Evolutionary conservation across 2,888 invertebrate species (phyloP), one percentile per base, ranked within the genome.

Genomic region (Amiota mariae): DNA sequence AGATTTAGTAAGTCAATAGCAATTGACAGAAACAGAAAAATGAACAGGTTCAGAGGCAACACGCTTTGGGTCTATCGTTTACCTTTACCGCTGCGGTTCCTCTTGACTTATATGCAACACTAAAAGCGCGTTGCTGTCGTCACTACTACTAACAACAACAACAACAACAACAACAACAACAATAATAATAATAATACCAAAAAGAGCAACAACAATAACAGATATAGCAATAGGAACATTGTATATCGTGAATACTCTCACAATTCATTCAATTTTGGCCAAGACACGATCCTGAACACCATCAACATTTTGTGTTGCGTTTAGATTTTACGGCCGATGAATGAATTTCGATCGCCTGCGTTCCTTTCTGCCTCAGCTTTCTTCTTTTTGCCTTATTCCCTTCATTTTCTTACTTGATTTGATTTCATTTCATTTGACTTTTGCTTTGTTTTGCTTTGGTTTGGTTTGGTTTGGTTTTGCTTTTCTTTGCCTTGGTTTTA

Each of bases 211-310:
- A 51, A 51, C 54, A n/a, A 51, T 6, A 51, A 51, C 36, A 36
- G 6, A 36, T 36, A 36, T 36, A 51, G 54, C 54, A n/a, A n/a
- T 51, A n/a, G 13, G 8, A 51, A 51, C 54, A 51, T 51, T n/a
- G 54, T 0, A 51, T n/a, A 51, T 51, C 54, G 54, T 51, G 54
- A 51, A 51, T 51, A 51, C 54, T 51, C 54, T 51, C 12, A 51
- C 54, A 51, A 51, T 51, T 51, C 54, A 51, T 51, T 51, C 54
- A 51, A 51, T 51, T 51, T 51, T 51, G 54, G 54, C 54, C 13
- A 51, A 51, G 54, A 51, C 54, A 51, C 54, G 54, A 51, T 51
- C 54, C 54, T 51, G 54, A 51, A 51, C 54, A 51, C 54, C 54
- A 51, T 51, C 54, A 51, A 11, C 54, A 12, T n/a, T 51, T 51